Percentiles rank a stretch among this genome's conserved stretches.
phyloP scores from a whole-genome alignment of 2,797 vertebrate genomes.

The Malurus leucopterus region DNA sequence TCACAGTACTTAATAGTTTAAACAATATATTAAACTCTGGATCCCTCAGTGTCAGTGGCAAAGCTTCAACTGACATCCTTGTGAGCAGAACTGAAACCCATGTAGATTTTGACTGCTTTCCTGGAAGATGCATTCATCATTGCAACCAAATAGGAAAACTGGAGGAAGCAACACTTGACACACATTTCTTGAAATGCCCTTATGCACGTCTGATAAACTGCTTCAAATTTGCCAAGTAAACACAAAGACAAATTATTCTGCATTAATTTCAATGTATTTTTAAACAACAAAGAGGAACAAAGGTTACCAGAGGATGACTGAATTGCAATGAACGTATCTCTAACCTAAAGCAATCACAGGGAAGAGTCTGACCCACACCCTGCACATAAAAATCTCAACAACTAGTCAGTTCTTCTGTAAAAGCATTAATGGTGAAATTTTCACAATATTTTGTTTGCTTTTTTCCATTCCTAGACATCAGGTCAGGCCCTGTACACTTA shows the following conservation, averaged over 20 bases:
- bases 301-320: not conserved
- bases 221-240: not conserved
- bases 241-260: not conserved
- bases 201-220: not conserved
- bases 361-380: not conserved
- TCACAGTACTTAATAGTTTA: not conserved
- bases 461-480: not conserved
- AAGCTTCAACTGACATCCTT: not conserved
- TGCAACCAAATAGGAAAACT: not conserved
- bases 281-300: not conserved
- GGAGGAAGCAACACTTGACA: not conserved
- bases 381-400: not conserved
- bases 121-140: not conserved
- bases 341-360: not conserved
- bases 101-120: not conserved
- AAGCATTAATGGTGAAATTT: not conserved
- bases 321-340: not conserved
- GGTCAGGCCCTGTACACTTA: not conserved
- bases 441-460: not conserved
- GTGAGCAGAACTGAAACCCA: not conserved
- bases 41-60: not conserved
- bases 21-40: not conserved
- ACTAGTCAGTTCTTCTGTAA: not conserved
- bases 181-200: not conserved
- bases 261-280: not conserved